Evolutionary conservation across 2,797 vertebrate species (phyloP).

Genomic region (Brachyalestes nurse): DNA sequence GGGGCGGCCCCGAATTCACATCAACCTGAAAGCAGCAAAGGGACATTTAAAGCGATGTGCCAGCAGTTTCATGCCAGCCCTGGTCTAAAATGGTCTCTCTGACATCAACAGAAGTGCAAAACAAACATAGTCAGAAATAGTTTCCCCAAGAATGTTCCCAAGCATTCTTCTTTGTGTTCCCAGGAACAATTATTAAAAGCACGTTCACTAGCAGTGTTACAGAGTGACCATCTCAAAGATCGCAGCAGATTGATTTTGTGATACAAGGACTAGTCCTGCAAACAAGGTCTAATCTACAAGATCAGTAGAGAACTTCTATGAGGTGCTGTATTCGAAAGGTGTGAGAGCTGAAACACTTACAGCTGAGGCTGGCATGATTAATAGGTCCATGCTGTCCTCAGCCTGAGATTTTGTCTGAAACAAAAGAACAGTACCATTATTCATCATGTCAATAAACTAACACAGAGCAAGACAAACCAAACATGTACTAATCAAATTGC

Average conservation of each 20-base stretch:
- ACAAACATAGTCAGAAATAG: neutral
- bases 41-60: slow-evolving; percentile 7
- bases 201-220: neutral
- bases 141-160: neutral
- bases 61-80: neutral
- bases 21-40: slow-evolving; percentile 43
- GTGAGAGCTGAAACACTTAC: slow-evolving; percentile 70
- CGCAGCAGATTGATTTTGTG: neutral
- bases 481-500: slow-evolving; percentile 52
- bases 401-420: slow-evolving; percentile 82
- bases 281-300: neutral
- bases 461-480: slow-evolving; percentile 36
- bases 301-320: slow-evolving; percentile 14
- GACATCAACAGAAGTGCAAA: slow-evolving; percentile 3
- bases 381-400: slow-evolving; percentile 75
- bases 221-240: neutral
- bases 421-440: slow-evolving; percentile 57
- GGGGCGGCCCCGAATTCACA: slow-evolving; percentile 36
- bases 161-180: neutral
- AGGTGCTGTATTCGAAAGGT: slow-evolving; percentile 38
- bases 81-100: slow-evolving; percentile 1
- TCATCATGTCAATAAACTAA: slow-evolving; percentile 47
- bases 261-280: neutral
- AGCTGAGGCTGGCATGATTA: slow-evolving; percentile 73
- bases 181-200: neutral